Base-by-base conservation (phyloP, 2,113 vertebrate genomes). In the Dunckerocampus dactyliophorus region DNA sequence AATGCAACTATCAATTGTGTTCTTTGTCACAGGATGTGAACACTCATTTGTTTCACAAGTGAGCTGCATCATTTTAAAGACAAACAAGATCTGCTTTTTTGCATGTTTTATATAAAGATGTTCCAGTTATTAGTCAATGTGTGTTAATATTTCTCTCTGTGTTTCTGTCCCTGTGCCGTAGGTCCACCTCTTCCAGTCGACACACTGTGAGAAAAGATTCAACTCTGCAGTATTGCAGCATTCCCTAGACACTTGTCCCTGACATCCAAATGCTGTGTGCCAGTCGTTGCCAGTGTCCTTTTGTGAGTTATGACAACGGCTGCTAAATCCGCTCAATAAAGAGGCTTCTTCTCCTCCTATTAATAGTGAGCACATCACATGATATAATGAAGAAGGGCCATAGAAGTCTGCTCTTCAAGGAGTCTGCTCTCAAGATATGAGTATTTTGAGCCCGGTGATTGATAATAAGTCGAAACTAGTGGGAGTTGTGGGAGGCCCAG, bases 391-490 rank as follows among this genome's bases (percentile, higher is more conserved):
- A 79, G 76, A 76, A 71, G 56, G 11, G 70, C 74, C 64, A 75
- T 28, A 70, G 59, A 76, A 79, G 82, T 77, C 79, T 72, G 69
- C 79, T 90, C 85, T 77, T 76, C 63, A 71, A 75, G 71, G 70
- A 31, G 52, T 84, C 77, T 67, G 66, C 72, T 71, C 68, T 65
- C 74, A 88, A 89, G 90, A 91, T 89, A 95, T 96, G 93, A 95
- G 89, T 65, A 90, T 94, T 89, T 89, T 89, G 82, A 91, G 90
- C 68, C 89, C 88, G 75, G 79, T 83, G 60, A 90, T 91, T 69
- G 92, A 91, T 82, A 90, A 93, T 81, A 92, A 92, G 85, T 88
- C 85, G 78, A 91, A 91, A 81, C 75, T 89, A 47, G 85, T 85
- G 83, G 91, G 92, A 90, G 75, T 84, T 72, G 85, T 90, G 70